Conservation (phyloP, 1,140 invertebrate genomes). For the Acyrthosiphon pisum region DNA sequence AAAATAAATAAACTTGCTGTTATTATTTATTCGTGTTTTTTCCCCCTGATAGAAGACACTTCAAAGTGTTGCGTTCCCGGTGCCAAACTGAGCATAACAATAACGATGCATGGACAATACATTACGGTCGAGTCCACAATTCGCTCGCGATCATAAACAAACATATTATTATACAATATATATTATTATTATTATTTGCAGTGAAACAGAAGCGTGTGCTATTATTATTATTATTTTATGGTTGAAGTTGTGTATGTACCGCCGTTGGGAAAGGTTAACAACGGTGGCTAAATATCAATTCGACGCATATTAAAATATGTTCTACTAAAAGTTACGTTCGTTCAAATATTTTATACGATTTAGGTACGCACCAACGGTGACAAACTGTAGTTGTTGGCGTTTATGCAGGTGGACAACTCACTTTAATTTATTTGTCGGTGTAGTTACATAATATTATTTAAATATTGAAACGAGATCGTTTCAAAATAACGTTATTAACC, state of each 20-base stretch:
- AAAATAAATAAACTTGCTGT: background rate
- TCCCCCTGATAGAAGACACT: background rate
- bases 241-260: background rate
- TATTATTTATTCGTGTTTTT: background rate
- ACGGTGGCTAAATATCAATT: background rate
- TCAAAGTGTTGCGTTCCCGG: background rate
- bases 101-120: background rate
- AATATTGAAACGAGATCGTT: background rate
- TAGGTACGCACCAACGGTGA: background rate
- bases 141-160: background rate
- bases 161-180: background rate
- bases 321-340: background rate
- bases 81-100: slow-evolving; percentile 30
- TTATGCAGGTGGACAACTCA: background rate
- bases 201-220: background rate
- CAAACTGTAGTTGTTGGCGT: background rate
- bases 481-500: background rate
- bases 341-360: slow-evolving; percentile 10
- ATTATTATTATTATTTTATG: background rate
- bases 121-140: background rate
- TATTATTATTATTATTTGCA: background rate
- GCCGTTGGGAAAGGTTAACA: background rate
- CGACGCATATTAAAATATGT: background rate
- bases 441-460: background rate
- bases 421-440: background rate